Evolutionary conservation across 2,797 vertebrate species (phyloP).

Genomic region (Alauda arvensis): DNA sequence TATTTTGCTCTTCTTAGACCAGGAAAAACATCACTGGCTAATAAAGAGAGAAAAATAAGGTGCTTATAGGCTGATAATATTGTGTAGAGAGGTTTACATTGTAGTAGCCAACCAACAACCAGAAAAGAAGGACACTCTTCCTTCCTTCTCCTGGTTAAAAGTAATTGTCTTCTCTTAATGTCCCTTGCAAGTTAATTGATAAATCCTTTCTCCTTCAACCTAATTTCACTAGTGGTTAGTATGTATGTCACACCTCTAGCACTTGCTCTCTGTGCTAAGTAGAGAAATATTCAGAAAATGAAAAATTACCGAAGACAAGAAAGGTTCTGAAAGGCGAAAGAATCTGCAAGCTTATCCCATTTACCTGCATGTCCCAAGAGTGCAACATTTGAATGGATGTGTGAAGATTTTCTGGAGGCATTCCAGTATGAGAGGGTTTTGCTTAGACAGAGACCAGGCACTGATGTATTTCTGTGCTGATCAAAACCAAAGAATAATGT

Average conservation of each 20-base stretch:
- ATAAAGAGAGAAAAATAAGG: background rate
- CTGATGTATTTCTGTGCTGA: background rate
- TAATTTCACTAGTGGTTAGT: background rate
- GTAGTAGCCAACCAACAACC: background rate
- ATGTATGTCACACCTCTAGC: background rate
- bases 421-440: background rate
- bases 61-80: background rate
- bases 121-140: background rate
- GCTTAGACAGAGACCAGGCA: background rate
- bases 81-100: background rate
- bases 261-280: background rate
- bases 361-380: background rate
- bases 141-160: background rate
- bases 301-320: slow-evolving; percentile 35
- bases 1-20: background rate
- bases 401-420: background rate
- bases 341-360: slow-evolving; percentile 16
- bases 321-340: slow-evolving; percentile 16
- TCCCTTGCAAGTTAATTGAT: background rate
- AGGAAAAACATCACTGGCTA: background rate
- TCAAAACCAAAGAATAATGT: background rate
- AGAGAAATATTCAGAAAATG: slow-evolving; percentile 31
- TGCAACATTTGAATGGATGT: background rate
- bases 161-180: background rate
- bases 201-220: background rate